Evolutionary conservation across 2,797 vertebrate species (phyloP), one percentile per base, ranked within the genome.

Genomic region (Notolabrus celidotus): DNA sequence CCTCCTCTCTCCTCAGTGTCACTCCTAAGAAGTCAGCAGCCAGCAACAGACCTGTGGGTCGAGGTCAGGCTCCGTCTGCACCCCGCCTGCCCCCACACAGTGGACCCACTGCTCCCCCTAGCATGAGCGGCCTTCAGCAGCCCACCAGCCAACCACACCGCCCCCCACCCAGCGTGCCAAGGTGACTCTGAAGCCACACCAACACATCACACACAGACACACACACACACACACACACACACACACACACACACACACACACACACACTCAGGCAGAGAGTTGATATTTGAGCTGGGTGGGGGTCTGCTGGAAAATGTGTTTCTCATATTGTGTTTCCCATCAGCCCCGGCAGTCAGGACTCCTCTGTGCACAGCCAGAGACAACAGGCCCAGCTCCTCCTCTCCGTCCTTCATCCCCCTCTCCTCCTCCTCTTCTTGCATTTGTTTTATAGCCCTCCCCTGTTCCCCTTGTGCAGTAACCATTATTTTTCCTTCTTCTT

Each of bases 101-200:
- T 0, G 93, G 91, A 62, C 78, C 67, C 64, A 69, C 92, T 43
- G 85, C 92, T 41, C 84, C 89, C 92, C 25, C 43, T 3, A 90
- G 87, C 43, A 86, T 72, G 19, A 93, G 70, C 1, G 12, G 89
- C 84, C 14, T 85, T 91, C 66, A 93, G 82, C 61, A 94, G 74
- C 82, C 91, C 36, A 74, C 91, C 41, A 89, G 90, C 1, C 92
- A 94, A 42, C 94, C 94, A 31, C 93, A 90, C 4, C 87, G 94
- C 45, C 90, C 93, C 47, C 93, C 94, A 42, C 94, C 95, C 42
- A 92, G 92, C 2, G 91, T 97, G 68, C 96, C 96, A 68, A 97
- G 96, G 97, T 98, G 94, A 84, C 53, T 75, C 29, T 41, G 19
- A 94, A 90, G 51, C 19, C 4, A 52, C 47, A 51, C 39, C 56